These are phyloP conservation scores for Pseudois nayaur DNA, from an alignment of 2,113 vertebrate species.

Conservation along the genomic window DNA sequence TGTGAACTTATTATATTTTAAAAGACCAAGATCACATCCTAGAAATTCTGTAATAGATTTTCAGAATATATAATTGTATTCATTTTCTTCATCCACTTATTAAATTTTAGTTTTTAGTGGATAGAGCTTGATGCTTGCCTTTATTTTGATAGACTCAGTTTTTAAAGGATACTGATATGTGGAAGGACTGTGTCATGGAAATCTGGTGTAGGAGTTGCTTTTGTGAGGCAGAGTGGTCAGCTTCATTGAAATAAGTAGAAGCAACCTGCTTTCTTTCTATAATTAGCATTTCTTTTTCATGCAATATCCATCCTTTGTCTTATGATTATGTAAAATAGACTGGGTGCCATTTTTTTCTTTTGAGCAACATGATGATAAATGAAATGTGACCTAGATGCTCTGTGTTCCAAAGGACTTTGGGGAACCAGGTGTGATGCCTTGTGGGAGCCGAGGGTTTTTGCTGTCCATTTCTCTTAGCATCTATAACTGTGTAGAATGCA, in stretches of 20 bases:
- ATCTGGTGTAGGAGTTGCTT: background rate
- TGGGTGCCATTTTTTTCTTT: background rate
- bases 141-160: conserved; percentile 2
- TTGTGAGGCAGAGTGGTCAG: background rate
- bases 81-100: background rate
- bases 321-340: background rate
- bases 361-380: background rate
- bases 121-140: background rate
- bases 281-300: background rate
- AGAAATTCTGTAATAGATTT: background rate
- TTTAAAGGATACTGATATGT: background rate
- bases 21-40: background rate
- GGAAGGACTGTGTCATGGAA: background rate
- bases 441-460: background rate
- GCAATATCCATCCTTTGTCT: background rate
- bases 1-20: background rate
- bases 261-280: background rate
- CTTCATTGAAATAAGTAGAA: background rate
- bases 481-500: background rate
- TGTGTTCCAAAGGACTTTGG: background rate
- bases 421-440: background rate
- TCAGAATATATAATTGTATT: background rate
- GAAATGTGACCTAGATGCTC: background rate
- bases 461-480: background rate
- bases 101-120: background rate